Conservation (phyloP, 2,113 vertebrate species). For the Sylvilagus bachmani region DNA sequence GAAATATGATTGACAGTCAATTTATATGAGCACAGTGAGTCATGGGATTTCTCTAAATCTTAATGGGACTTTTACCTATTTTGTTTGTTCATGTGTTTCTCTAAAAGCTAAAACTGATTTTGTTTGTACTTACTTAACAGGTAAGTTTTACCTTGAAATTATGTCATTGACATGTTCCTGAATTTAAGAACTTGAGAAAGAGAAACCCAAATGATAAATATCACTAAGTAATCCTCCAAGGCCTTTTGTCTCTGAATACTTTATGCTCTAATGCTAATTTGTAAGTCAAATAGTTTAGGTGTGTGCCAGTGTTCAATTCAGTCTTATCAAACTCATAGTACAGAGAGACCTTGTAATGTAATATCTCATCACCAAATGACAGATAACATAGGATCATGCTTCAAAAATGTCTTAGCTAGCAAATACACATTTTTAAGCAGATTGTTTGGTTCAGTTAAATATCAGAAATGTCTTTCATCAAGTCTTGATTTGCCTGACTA, state of each 20-base stretch:
- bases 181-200: slow-evolving; percentile 42
- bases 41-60: not conserved
- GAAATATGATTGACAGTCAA: slow-evolving; percentile 33
- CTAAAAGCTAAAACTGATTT: slow-evolving; percentile 5
- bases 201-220: slow-evolving; percentile 72
- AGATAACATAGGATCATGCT: slow-evolving; percentile 61
- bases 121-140: slow-evolving; percentile 4
- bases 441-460: slow-evolving; percentile 74
- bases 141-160: slow-evolving; percentile 28
- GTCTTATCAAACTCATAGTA: slow-evolving; percentile 29
- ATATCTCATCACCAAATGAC: slow-evolving; percentile 53
- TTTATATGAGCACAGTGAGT: not conserved
- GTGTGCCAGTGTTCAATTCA: slow-evolving; percentile 2
- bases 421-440: slow-evolving; percentile 68
- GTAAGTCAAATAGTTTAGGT: slow-evolving; percentile 58
- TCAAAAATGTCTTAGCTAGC: slow-evolving; percentile 74
- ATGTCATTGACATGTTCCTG: not conserved
- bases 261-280: slow-evolving; percentile 51
- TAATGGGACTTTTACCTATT: not conserved
- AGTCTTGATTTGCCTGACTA: slow-evolving; percentile 59
- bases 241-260: slow-evolving; percentile 33
- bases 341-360: slow-evolving; percentile 20
- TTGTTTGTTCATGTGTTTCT: not conserved
- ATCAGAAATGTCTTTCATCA: slow-evolving; percentile 75
- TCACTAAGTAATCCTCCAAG: not conserved